Percentiles rank a stretch among this genome's conserved stretches.
phyloP scores from a whole-genome alignment of 1,140 invertebrate genomes.

The Phymorhynchus buccinoides region DNA sequence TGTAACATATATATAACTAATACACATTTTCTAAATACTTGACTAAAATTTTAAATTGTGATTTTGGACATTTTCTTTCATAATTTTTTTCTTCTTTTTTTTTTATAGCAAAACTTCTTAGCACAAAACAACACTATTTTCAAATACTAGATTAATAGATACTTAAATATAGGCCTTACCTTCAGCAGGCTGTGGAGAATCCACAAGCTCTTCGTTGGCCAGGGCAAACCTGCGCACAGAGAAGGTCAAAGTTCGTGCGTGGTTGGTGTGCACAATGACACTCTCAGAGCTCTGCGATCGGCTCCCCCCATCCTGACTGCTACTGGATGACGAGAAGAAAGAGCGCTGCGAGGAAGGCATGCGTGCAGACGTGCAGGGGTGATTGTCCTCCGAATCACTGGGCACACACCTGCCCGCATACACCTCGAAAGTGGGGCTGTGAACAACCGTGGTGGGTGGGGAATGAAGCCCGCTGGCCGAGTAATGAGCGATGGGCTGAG shows the following conservation, averaged over 20 bases:
- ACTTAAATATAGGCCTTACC: conserved; percentile 48
- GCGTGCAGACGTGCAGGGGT: conserved; percentile 37
- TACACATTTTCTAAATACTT: too few species aligned
- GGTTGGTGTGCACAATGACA: conserved; percentile 68
- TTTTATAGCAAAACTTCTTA: too few species aligned
- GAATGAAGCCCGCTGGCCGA: conserved; percentile 33
- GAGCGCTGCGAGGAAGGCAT: conserved; percentile 57
- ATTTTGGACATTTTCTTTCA: too few species aligned
- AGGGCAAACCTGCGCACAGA: conserved; percentile 66
- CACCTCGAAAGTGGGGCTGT: conserved; percentile 36
- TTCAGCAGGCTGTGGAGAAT: conserved; percentile 63
- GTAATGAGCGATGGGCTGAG: conserved; percentile 7
- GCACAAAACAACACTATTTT: too few species aligned
- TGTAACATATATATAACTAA: too few species aligned
- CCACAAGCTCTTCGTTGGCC: conserved; percentile 52
- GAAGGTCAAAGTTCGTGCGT: conserved; percentile 68
- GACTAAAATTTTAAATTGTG: too few species aligned
- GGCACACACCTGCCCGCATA: conserved; percentile 24
- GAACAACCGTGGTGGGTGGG: conserved; percentile 25
- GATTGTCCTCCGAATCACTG: conserved; percentile 42
- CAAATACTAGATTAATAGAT: too few species aligned
- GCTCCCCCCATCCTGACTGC: conserved; percentile 61
- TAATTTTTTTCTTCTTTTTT: too few species aligned
- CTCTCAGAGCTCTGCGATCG: conserved; percentile 67
- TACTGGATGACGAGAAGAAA: conserved; percentile 68